These are phyloP conservation scores for Sclerurus mexicanus DNA, from an alignment of 2,113 vertebrate species.

Conservation along the genomic window DNA sequence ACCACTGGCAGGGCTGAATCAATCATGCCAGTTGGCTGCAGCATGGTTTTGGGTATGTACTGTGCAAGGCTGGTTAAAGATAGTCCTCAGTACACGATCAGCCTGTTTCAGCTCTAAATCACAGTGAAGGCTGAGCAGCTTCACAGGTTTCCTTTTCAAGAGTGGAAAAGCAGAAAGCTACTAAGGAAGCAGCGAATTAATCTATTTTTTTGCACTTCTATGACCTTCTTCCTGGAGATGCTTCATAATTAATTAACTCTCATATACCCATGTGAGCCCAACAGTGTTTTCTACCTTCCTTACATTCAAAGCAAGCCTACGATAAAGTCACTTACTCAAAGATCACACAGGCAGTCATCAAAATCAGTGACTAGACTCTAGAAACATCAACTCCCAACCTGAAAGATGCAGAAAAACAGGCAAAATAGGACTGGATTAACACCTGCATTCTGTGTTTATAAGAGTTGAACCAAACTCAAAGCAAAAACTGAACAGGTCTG, in stretches of 20 bases:
- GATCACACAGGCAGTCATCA: background rate
- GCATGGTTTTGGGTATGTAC: background rate
- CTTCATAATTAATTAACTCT: slow-evolving; percentile 34
- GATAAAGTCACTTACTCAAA: background rate
- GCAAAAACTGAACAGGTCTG: slow-evolving; percentile 33
- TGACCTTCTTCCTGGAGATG: background rate
- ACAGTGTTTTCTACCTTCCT: background rate
- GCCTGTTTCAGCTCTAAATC: slow-evolving; percentile 19
- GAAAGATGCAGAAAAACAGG: background rate
- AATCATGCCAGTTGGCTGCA: background rate
- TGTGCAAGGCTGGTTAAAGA: background rate
- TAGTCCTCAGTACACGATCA: background rate
- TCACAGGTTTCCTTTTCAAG: slow-evolving; percentile 22
- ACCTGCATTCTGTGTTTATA: background rate
- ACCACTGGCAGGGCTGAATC: background rate
- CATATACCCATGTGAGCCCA: rapidly evolving
- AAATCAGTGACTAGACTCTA: background rate
- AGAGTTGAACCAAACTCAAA: background rate
- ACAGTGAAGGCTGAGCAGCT: background rate
- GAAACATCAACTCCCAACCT: background rate
- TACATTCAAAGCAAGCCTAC: background rate
- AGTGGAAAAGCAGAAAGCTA: slow-evolving; percentile 18
- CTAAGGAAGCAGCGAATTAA: background rate
- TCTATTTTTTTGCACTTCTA: background rate
- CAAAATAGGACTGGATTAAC: background rate